Evolutionary conservation across 1,140 invertebrate species (phyloP), one percentile per base, ranked within the genome.

Genomic region (Drosophila eugracilis): DNA sequence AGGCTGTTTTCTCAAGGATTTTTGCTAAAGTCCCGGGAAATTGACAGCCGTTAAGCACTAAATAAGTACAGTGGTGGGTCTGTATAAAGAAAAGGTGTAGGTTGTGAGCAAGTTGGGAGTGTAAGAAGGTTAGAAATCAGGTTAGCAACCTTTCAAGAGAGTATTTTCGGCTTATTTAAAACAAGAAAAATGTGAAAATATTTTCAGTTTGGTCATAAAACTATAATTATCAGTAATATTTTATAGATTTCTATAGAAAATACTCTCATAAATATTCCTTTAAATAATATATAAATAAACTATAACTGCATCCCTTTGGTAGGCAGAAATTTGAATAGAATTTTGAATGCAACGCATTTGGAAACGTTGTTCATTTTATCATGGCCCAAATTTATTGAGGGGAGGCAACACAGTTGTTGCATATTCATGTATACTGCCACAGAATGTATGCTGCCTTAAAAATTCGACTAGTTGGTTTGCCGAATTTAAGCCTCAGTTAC

Each of bases 21-120:
- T 54, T 42, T 6, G 6, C 12, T 42, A 3, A 21, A 5, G 17
- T 39, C 24, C 24, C 5, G 21, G 17, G 15, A 42, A 54, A 54
- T 21, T 54, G 52, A 54, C 52, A 42, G 52, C 37, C 37, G 39
- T 42, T 42, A 30, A 42, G 12, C 19, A 26, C 37, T 12, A 1
- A n/a, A 21, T n/a, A 42, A 14, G 5, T 9, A 41, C 50, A 41
- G 50, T 54, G n/a, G 10, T 4, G 3, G 19, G 34, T 39, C 10
- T 5, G 12, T n/a, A 42, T 3, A 4, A 4, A 4, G 9, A 4
- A 15, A 5, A 34, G 32, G 4, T 9, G 26, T 1, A 26, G 24
- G 24, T 28, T 7, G 9, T 5, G 5, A 28, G 4, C 26, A 28
- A 5, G n/a, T n/a, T n/a, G n/a, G n/a, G n/a, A n/a, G n/a, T n/a